These are phyloP conservation scores for Salvelinus namaycush DNA, from an alignment of 2,113 vertebrate genomes.

Conservation along the genomic window DNA sequence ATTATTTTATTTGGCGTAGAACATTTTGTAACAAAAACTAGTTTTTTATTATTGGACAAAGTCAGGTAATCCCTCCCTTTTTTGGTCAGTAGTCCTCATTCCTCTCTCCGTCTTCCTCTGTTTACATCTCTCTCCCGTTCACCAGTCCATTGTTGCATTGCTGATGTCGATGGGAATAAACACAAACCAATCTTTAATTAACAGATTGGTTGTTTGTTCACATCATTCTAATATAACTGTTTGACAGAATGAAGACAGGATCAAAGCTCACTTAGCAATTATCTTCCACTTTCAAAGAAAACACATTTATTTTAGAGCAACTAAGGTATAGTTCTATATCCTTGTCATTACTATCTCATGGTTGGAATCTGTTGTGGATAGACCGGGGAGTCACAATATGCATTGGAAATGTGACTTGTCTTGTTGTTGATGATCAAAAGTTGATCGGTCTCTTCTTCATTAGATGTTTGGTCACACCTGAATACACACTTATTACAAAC, in stretches of 20 bases:
- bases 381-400: constrained; percentile 32
- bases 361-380: constrained; percentile 20
- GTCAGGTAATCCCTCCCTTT: too few species aligned
- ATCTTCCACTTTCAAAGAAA: constrained; percentile 49
- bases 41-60: too few species aligned
- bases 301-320: constrained; percentile 7
- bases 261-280: constrained; percentile 54
- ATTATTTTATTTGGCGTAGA: too few species aligned
- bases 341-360: too few species aligned
- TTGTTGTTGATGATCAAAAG: constrained; percentile 31
- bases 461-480: background rate
- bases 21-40: too few species aligned
- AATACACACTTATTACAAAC: background rate
- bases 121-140: background rate
- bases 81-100: too few species aligned
- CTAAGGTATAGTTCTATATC: too few species aligned
- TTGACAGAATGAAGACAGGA: constrained; percentile 47
- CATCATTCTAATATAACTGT: background rate
- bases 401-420: constrained; percentile 14
- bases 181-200: constrained; percentile 38
- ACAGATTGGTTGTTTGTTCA: background rate
- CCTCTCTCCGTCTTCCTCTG: background rate
- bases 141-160: constrained; percentile 37
- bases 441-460: constrained; percentile 1
- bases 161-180: constrained; percentile 56